phyloP scores from a whole-genome alignment of 2,113 vertebrate species.

The Charina bottae region DNA sequence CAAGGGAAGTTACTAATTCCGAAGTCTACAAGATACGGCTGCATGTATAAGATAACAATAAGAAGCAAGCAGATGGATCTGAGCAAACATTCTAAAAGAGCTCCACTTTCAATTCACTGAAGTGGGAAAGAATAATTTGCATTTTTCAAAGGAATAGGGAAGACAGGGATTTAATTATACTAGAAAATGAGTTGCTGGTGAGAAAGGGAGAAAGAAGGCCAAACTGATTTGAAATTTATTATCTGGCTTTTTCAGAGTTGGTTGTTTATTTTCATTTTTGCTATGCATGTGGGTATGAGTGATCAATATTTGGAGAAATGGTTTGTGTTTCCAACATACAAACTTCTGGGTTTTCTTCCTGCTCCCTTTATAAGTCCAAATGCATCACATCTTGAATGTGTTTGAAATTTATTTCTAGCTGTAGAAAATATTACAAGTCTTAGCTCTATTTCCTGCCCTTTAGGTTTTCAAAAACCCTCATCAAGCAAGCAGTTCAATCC shows the following conservation, averaged over 20 bases:
- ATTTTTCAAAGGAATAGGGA: slow-evolving; percentile 45
- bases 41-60: slow-evolving; percentile 49
- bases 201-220: neutral
- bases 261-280: neutral
- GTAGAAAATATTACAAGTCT: neutral
- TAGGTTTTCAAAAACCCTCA: neutral
- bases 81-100: slow-evolving; percentile 67
- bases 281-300: neutral
- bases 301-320: neutral
- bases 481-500: neutral
- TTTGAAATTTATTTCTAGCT: neutral
- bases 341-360: no score
- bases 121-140: slow-evolving; percentile 42
- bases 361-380: neutral
- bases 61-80: slow-evolving; percentile 68
- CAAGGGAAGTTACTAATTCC: slow-evolving; percentile 57
- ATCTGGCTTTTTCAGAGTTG: neutral
- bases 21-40: slow-evolving; percentile 61
- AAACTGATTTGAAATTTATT: neutral
- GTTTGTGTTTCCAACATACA: neutral
- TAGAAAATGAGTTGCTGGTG: slow-evolving; percentile 5
- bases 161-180: slow-evolving; percentile 31
- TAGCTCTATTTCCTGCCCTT: neutral
- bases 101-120: slow-evolving; percentile 57
- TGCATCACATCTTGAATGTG: neutral